Percentiles rank a stretch among this genome's conserved stretches.
These are phyloP conservation scores for Otis tarda DNA, from an alignment of 2,113 vertebrate genomes.

Conservation along the genomic window DNA sequence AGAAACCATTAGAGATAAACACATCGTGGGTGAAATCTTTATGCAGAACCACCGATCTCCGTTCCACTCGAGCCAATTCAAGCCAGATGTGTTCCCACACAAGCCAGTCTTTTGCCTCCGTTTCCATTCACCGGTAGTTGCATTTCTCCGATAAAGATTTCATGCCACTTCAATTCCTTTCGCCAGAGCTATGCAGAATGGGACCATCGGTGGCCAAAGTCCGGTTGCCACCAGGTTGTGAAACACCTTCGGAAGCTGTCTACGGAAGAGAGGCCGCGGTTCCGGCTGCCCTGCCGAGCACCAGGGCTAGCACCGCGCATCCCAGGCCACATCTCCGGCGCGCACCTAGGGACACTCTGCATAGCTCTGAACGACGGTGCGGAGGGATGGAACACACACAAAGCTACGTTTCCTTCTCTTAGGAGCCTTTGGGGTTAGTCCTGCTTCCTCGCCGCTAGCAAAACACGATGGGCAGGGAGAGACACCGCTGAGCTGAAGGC, in stretches of 20 bases:
- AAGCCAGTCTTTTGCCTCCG: neutral
- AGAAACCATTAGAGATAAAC: slow-evolving; percentile 56
- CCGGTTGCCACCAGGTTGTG: neutral
- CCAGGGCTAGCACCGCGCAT: neutral
- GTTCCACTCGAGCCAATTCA: slow-evolving; percentile 50
- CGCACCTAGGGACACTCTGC: slow-evolving; percentile 56
- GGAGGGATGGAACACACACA: slow-evolving; percentile 80
- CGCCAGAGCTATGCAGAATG: slow-evolving; percentile 74
- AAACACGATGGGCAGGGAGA: neutral
- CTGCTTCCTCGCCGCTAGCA: slow-evolving; percentile 35
- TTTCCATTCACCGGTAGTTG: neutral
- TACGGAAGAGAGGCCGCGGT: neutral
- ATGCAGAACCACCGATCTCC: slow-evolving; percentile 58
- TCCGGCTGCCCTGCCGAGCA: neutral
- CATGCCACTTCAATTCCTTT: slow-evolving; percentile 31
- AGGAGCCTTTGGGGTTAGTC: slow-evolving; percentile 38
- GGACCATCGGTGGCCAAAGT: neutral
- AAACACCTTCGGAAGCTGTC: neutral
- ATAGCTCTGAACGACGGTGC: slow-evolving; percentile 61
- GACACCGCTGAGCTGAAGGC: slow-evolving; percentile 15
- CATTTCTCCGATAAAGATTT: slow-evolving; percentile 79
- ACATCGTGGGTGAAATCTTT: slow-evolving; percentile 76
- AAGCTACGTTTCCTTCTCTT: slow-evolving; percentile 34
- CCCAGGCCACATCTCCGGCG: neutral
- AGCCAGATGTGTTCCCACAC: slow-evolving; percentile 11